Evolutionary conservation across 2,113 vertebrate genomes (phyloP).

Genomic region (Rhadina sibilatrix): DNA sequence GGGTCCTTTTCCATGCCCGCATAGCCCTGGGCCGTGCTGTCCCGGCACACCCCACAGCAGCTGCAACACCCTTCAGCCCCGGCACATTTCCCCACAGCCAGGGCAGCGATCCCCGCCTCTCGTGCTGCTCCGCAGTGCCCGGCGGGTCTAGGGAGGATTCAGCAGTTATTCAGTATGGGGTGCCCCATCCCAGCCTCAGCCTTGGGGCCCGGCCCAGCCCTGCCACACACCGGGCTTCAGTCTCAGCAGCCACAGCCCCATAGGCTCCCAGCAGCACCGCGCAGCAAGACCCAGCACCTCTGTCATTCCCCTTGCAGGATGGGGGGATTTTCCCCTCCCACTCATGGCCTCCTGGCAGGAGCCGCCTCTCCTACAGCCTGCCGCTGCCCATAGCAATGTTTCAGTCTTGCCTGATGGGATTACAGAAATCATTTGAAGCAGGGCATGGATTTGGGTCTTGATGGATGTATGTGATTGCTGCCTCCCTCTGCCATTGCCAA

Average conservation of each 20-base stretch:
- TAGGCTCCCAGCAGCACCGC: background rate
- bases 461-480: background rate
- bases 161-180: no score
- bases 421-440: conserved; percentile 15
- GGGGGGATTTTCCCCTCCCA: background rate
- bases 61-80: background rate
- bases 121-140: background rate
- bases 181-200: background rate
- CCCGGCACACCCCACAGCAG: background rate
- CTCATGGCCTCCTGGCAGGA: background rate
- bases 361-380: background rate
- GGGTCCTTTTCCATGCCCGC: background rate
- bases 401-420: background rate
- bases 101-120: background rate
- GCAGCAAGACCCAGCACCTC: background rate
- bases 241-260: background rate
- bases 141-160: background rate
- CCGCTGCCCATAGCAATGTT: background rate
- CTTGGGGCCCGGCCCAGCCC: background rate
- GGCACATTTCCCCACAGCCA: background rate
- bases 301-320: background rate
- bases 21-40: background rate
- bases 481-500: background rate
- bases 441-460: background rate
- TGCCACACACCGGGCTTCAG: background rate